phyloP scores from a whole-genome alignment of 2,113 vertebrate genomes.

The Sylvilagus bachmani region DNA sequence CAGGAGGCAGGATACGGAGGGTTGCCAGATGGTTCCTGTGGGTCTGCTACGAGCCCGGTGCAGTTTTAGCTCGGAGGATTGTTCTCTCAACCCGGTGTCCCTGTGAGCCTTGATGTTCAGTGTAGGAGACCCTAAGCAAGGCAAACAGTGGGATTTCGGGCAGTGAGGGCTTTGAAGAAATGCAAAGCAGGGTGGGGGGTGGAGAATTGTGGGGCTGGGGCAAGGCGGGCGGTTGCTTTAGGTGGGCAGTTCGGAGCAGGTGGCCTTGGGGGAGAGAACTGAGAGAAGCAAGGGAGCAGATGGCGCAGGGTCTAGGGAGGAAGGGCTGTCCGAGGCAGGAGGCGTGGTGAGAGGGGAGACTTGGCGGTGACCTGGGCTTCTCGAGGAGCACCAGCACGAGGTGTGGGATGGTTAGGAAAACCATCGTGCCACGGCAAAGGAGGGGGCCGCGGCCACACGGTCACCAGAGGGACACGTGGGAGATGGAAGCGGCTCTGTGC shows the following conservation, averaged over 20 bases:
- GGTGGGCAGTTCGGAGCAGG: background rate
- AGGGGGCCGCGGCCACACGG: background rate
- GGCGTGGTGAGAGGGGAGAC: background rate
- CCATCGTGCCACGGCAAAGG: background rate
- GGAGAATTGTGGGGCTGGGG: background rate
- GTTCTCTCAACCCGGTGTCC: background rate
- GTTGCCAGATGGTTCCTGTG: background rate
- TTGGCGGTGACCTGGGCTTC: background rate
- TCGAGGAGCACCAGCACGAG: background rate
- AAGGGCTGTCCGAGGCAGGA: background rate
- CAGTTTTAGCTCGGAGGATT: background rate
- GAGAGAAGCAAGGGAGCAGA: background rate
- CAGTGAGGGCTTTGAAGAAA: background rate
- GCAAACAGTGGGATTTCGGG: background rate
- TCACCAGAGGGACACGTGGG: background rate
- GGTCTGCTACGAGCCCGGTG: background rate
- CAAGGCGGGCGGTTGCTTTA: background rate
- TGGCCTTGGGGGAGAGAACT: background rate
- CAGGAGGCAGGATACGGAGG: background rate
- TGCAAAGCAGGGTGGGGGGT: background rate
- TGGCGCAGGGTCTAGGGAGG: background rate
- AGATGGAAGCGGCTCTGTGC: background rate
- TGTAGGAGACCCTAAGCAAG: background rate
- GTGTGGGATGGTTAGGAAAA: background rate
- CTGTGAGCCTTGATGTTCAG: background rate